Evolutionary conservation across 2,888 invertebrate genomes (phyloP).

Genomic region (Diaphora mendica): DNA sequence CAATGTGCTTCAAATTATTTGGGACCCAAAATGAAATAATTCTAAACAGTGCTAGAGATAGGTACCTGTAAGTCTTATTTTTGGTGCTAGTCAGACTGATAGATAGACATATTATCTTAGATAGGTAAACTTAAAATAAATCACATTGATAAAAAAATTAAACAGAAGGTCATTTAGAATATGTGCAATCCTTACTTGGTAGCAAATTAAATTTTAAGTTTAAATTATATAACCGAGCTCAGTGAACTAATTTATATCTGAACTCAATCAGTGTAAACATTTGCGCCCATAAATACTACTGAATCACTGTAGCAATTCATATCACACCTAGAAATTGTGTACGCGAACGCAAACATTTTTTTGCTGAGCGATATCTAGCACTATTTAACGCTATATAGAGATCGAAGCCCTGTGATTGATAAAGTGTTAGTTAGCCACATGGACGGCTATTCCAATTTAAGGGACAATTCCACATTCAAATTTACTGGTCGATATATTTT

Average conservation of each 20-base stretch:
- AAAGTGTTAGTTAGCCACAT: conserved; percentile 19
- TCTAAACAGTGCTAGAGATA: not conserved
- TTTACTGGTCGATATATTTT: conserved; percentile 47
- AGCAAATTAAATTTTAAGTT: not conserved
- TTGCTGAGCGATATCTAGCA: conserved; percentile 27
- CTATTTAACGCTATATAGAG: conserved; percentile 28
- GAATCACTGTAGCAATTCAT: conserved; percentile 41
- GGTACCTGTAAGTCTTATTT: not conserved
- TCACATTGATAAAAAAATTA: not conserved
- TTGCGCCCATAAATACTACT: conserved; percentile 48
- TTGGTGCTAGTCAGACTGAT: not conserved
- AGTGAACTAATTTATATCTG: conserved; percentile 34
- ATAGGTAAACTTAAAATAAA: not conserved
- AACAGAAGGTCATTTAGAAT: not conserved
- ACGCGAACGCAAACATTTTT: conserved; percentile 10
- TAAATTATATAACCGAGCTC: conserved; percentile 27
- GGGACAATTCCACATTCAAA: conserved; percentile 46
- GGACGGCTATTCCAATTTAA: conserved; percentile 45
- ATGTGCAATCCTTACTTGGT: not conserved
- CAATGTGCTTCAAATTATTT: conserved; percentile 56
- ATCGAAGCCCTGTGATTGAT: conserved; percentile 25
- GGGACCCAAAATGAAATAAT: conserved; percentile 23
- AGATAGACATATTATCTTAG: not conserved
- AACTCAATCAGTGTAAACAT: conserved; percentile 41
- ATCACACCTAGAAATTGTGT: conserved; percentile 27